Percentiles rank a stretch among this genome's conserved stretches.
phyloP scores from a whole-genome alignment of 2,797 vertebrate species.

The Loris lydekkerianus region DNA sequence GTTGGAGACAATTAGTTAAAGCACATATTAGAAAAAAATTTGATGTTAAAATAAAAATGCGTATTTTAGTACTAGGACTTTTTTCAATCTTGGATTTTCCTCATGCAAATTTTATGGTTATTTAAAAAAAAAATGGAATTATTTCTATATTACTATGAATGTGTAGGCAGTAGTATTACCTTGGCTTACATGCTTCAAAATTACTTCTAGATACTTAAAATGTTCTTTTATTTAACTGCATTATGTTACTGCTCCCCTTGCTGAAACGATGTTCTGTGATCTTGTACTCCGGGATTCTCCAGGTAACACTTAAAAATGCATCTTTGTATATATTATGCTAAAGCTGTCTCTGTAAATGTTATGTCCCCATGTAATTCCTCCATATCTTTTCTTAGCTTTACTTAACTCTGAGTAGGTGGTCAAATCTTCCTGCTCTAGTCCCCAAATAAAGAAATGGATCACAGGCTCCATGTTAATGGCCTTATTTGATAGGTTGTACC shows the following conservation, averaged over 20 bases:
- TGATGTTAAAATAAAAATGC: conserved; percentile 8
- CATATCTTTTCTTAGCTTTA: conserved; percentile 83
- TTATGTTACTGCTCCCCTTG: conserved; percentile 69
- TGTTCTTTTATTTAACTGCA: conserved; percentile 72
- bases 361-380: conserved; percentile 81
- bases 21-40: conserved; percentile 9
- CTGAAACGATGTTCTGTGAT: conserved; percentile 66
- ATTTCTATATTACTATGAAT: conserved; percentile 55
- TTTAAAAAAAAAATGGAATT: conserved; percentile 44
- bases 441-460: background rate
- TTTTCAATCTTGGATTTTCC: conserved; percentile 31
- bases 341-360: conserved; percentile 82
- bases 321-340: conserved; percentile 69
- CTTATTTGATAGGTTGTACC: background rate
- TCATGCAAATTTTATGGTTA: conserved; percentile 35
- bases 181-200: conserved; percentile 66
- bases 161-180: conserved; percentile 44
- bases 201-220: conserved; percentile 79
- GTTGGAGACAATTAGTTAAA: background rate
- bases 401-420: conserved; percentile 78
- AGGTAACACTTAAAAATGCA: conserved; percentile 82
- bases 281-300: conserved; percentile 81
- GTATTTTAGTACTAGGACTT: background rate
- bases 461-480: background rate
- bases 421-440: conserved; percentile 19